A percentile compares a stretch with the other conserved stretches of the same genome.
Conservation (phyloP, 2,888 invertebrate species). For the Capitulum mitella region DNA sequence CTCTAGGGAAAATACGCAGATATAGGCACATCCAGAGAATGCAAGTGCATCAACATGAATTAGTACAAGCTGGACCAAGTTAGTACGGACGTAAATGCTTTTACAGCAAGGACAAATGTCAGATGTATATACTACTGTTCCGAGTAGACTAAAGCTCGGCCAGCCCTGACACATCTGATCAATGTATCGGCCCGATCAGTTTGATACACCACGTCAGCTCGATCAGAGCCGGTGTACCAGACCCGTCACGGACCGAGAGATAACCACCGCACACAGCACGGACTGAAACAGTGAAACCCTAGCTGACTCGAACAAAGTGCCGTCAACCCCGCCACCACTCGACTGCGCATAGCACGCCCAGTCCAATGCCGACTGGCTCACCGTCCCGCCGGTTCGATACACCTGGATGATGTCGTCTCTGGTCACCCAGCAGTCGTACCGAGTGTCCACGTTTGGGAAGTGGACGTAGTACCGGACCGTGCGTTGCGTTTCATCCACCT, state of each 20-base stretch:
- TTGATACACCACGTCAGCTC: background rate
- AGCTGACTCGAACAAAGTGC: background rate
- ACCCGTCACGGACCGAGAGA: background rate
- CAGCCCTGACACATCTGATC: background rate
- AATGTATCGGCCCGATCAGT: background rate
- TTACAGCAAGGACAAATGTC: no score
- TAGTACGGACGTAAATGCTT: no score
- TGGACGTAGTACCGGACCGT: background rate
- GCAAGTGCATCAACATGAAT: no score
- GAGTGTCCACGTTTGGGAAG: background rate
- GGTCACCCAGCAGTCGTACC: background rate
- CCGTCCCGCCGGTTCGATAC: background rate
- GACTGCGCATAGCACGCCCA: no score
- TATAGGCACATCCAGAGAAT: no score
- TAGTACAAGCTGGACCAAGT: no score
- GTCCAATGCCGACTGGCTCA: no score
- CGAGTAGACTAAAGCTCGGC: background rate
- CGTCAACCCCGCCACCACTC: no score
- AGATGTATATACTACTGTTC: constrained; percentile 12
- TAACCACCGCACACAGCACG: no score
- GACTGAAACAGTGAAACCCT: no score
- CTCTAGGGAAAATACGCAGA: no score
- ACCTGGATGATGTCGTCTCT: background rate
- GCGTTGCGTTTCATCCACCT: background rate
- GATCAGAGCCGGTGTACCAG: background rate